Evolutionary conservation across 1,140 invertebrate genomes (phyloP).

Genomic region (Drosophila teissieri): DNA sequence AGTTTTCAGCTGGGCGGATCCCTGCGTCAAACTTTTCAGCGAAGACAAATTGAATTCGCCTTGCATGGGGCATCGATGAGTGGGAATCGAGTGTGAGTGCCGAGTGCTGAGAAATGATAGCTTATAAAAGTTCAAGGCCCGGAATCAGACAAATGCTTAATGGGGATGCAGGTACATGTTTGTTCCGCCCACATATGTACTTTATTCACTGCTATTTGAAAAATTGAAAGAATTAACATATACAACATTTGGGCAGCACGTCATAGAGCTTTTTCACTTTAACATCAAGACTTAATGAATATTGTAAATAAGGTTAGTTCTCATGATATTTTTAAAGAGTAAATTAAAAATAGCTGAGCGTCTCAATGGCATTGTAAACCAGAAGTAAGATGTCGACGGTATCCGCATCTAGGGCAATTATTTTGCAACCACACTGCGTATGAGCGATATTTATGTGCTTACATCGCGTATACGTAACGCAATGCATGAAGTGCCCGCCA

Average conservation of each 20-base stretch:
- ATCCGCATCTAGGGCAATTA: slow-evolving; percentile 7
- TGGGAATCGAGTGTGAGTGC: neutral
- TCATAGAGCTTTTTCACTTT: too few species aligned
- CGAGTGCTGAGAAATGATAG: slow-evolving; percentile 4
- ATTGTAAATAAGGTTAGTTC: too few species aligned
- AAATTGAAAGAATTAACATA: neutral
- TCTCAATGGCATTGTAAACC: neutral
- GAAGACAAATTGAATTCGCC: slow-evolving; percentile 56
- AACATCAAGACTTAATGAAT: too few species aligned
- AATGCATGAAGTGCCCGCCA: slow-evolving; percentile 14
- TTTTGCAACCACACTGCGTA: slow-evolving; percentile 27
- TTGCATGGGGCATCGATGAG: slow-evolving; percentile 40
- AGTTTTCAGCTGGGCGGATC: neutral
- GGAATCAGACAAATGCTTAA: slow-evolving; percentile 1
- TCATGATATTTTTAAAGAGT: neutral
- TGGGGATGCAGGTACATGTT: neutral
- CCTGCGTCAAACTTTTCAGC: slow-evolving; percentile 23
- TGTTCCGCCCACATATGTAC: slow-evolving; percentile 1
- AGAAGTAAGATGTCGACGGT: slow-evolving; percentile 11
- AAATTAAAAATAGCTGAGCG: neutral
- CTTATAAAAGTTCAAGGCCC: slow-evolving; percentile 30
- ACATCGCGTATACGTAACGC: slow-evolving; percentile 43
- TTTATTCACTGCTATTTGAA: neutral
- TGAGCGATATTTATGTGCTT: slow-evolving; percentile 40
- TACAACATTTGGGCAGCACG: too few species aligned